phyloP scores from a whole-genome alignment of 2,797 vertebrate species.

The Hippoglossus hippoglossus region DNA sequence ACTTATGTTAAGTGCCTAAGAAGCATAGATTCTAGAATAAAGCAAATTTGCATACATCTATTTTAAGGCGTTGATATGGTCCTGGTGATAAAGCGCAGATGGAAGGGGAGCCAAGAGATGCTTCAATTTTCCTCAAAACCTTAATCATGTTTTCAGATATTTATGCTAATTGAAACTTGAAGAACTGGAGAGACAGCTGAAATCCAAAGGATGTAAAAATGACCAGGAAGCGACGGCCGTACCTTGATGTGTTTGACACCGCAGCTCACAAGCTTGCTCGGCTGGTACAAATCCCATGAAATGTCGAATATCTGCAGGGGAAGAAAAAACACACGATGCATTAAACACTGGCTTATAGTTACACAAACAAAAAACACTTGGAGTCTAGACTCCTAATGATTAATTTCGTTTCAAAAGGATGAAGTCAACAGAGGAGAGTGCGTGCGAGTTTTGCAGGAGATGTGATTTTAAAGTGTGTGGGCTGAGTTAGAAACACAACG shows the following conservation, averaged over 20 bases:
- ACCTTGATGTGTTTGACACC: slow-evolving; percentile 99
- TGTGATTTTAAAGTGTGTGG: slow-evolving; percentile 51
- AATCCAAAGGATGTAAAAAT: slow-evolving; percentile 30
- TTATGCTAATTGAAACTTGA: slow-evolving; percentile 51
- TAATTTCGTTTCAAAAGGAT: slow-evolving; percentile 7
- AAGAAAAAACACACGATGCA: slow-evolving; percentile 49
- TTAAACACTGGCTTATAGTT: slow-evolving; percentile 18
- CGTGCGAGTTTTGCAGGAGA: slow-evolving; percentile 18
- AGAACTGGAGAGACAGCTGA: background rate
- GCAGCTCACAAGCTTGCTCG: slow-evolving; percentile 98
- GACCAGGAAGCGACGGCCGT: slow-evolving; percentile 60
- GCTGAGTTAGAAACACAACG: slow-evolving; percentile 64
- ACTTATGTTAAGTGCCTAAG: slow-evolving; percentile 75
- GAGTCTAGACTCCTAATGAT: slow-evolving; percentile 3
- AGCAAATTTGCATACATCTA: slow-evolving; percentile 76
- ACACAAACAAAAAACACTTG: slow-evolving; percentile 9
- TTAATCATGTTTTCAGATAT: slow-evolving; percentile 43
- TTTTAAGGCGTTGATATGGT: slow-evolving; percentile 71
- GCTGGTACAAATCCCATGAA: slow-evolving; percentile 99
- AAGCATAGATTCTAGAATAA: slow-evolving; percentile 60
- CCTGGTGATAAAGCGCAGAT: slow-evolving; percentile 51
- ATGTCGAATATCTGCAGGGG: slow-evolving; percentile 97
- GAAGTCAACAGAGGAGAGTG: slow-evolving; percentile 27
- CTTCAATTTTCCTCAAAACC: slow-evolving; percentile 39
- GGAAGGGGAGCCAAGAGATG: slow-evolving; percentile 18